Evolutionary conservation across 2,113 vertebrate genomes (phyloP).

Genomic region (Zapornia atra): DNA sequence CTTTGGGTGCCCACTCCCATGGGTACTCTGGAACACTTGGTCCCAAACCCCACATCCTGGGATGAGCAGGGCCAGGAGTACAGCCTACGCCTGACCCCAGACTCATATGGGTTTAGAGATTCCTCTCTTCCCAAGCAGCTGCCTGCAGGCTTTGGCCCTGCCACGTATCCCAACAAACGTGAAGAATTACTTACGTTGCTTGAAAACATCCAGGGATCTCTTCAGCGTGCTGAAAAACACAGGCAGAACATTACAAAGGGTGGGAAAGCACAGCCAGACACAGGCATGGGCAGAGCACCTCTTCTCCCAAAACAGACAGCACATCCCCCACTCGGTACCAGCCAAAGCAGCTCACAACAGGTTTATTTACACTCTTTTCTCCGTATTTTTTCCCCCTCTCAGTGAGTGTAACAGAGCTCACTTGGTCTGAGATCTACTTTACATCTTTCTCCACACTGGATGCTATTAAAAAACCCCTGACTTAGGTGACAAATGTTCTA

Average conservation of each 20-base stretch:
- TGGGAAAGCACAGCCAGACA: neutral
- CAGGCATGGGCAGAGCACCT: neutral
- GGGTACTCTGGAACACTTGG: rapidly evolving
- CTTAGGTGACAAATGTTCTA: neutral
- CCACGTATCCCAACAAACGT: neutral
- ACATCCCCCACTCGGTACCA: rapidly evolving
- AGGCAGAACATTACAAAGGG: neutral
- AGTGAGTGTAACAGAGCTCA: neutral
- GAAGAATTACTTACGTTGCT: conserved; percentile 86
- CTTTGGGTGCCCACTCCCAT: neutral
- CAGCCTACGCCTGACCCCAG: neutral
- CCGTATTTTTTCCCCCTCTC: neutral
- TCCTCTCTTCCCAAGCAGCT: neutral
- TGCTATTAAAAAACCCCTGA: neutral
- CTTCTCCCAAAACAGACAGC: neutral
- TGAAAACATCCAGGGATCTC: conserved; percentile 90
- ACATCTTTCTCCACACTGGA: neutral
- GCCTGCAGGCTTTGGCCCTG: neutral
- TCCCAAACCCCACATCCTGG: neutral
- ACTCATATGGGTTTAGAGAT: neutral
- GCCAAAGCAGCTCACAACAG: neutral
- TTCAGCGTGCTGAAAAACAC: conserved; percentile 85
- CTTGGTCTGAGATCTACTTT: neutral
- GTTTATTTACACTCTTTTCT: neutral
- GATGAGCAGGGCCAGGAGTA: neutral